These are phyloP conservation scores for Arenaria interpres DNA, from an alignment of 2,113 vertebrate genomes.

Conservation along the genomic window DNA sequence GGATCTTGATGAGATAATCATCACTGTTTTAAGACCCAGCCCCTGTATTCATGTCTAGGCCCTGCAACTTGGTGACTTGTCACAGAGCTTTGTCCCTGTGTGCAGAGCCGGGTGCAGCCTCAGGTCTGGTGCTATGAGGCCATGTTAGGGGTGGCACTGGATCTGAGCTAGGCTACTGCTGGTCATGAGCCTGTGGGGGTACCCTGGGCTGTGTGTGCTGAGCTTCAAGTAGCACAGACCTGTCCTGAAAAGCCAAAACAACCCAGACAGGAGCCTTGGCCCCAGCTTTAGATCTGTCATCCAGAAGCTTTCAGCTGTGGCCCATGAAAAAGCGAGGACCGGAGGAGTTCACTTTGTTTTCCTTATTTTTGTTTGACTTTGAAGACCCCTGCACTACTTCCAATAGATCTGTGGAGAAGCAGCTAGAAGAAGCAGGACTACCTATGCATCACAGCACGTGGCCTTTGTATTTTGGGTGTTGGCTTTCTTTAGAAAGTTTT, in stretches of 20 bases:
- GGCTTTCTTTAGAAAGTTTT: not conserved
- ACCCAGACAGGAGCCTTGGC: not conserved
- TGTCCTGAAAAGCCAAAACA: not conserved
- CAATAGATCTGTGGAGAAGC: not conserved
- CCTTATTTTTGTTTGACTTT: not conserved
- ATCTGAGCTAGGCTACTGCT: not conserved
- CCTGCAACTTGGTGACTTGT: fast-evolving
- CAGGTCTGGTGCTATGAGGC: not conserved
- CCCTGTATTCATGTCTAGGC: not conserved
- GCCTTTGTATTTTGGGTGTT: not conserved
- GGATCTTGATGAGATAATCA: not conserved
- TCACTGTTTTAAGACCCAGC: not conserved
- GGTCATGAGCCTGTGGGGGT: not conserved
- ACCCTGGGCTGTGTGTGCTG: not conserved
- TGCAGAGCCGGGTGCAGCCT: not conserved
- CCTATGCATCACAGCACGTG: not conserved
- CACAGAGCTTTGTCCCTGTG: not conserved
- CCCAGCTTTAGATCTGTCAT: not conserved
- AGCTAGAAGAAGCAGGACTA: not conserved
- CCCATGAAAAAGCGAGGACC: not conserved
- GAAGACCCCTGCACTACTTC: not conserved
- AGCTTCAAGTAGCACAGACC: not conserved
- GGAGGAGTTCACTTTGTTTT: not conserved
- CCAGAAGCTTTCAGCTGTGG: not conserved
- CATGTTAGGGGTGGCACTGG: not conserved